These are phyloP conservation scores for Aegotheles bennettii DNA, from an alignment of 2,113 vertebrate species.

Conservation along the genomic window DNA sequence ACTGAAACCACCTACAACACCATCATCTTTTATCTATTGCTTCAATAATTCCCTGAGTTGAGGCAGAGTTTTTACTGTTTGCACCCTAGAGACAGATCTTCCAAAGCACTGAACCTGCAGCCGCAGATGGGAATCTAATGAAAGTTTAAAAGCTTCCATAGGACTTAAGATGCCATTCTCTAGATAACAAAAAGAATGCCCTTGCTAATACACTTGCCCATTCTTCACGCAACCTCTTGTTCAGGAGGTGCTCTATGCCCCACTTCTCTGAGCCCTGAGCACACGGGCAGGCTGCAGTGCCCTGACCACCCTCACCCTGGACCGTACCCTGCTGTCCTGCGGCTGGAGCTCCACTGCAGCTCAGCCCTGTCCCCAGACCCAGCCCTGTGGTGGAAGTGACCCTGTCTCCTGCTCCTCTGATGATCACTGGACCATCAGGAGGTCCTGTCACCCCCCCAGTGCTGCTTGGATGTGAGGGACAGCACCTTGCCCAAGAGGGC, in stretches of 20 bases:
- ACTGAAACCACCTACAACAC: not conserved
- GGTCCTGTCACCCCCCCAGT: not conserved
- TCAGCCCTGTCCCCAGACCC: not conserved
- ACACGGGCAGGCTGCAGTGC: accelerated
- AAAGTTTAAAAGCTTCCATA: not conserved
- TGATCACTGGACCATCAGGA: not conserved
- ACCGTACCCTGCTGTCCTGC: accelerated
- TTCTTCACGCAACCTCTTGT: not conserved
- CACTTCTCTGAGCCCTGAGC: not conserved
- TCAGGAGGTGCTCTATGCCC: not conserved
- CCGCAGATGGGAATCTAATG: not conserved
- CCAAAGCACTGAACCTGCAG: not conserved
- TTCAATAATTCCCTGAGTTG: not conserved
- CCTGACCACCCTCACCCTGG: not conserved
- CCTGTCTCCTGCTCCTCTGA: not conserved
- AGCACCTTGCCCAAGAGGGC: accelerated
- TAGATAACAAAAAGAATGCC: not conserved
- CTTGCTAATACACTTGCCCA: not conserved
- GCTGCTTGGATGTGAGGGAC: accelerated
- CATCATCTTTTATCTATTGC: not conserved
- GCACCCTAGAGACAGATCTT: not conserved
- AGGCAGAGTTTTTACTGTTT: not conserved
- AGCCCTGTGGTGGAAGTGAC: not conserved
- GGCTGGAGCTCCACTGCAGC: not conserved
- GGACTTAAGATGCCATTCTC: not conserved